Base-by-base conservation (phyloP, 2,888 invertebrate genomes). In the Chrysolina americana region DNA sequence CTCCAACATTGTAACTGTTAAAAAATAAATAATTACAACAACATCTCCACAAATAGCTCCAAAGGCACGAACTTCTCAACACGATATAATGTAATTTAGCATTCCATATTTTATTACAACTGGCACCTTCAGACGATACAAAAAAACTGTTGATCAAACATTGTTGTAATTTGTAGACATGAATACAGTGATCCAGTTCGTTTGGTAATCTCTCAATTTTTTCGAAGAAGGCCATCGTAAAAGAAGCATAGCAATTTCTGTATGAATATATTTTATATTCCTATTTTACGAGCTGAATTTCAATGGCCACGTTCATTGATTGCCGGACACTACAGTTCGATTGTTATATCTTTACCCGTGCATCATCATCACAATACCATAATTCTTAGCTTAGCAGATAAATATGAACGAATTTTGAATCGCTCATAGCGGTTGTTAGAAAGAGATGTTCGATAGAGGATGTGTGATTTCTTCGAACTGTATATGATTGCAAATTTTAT, bases 51-150 rank as follows among this genome's bases (percentile, higher is more conserved):
- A 59, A 59, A 59, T 36, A 28, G 59, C 59, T 28, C 59, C 17
- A 59, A n/a, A 59, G n/a, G 23, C 59, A 59, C 59, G 59, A 59
- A 59, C 59, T 28, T 53, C 19, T 53, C 4, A n/a, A 36, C 28
- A 28, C 28, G 59, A 17, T 28, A 59, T 59, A 59, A 17, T 28
- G 36, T 59, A 59, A 59, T 59, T 59, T 28, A 15, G n/a, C 59
- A 59, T 59, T 59, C 59, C 59, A 28, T 59, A 59, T 28, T 59
- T 59, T 28, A 59, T 59, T 59, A 59, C 59, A 59, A 59, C 28
- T 36, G 36, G 36, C 59, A 59, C 59, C 59, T 59, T 59, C 17
- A 17, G 28, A n/a, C 28, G 59, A 28, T 15, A 36, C 59, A 59
- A 36, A 59, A 36, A 53, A 23, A 59, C n/a, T 36, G n/a, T 36